Evolutionary conservation across 1,140 invertebrate genomes (phyloP).

Genomic region (Phthorimaea operculella): DNA sequence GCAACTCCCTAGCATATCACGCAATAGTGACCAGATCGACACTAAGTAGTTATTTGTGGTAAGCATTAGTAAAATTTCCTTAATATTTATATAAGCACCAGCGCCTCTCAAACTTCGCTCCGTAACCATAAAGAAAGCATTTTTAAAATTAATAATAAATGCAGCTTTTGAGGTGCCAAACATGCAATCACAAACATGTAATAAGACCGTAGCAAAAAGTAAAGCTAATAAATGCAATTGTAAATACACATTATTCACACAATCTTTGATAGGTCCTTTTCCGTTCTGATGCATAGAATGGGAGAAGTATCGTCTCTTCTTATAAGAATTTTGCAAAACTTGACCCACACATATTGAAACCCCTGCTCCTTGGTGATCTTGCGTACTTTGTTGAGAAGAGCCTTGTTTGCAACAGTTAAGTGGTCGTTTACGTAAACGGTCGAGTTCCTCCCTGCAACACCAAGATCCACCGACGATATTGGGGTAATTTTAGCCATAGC

Average conservation of each 20-base stretch:
- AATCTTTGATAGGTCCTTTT: background rate
- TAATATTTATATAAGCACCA: no score
- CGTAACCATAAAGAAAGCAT: background rate
- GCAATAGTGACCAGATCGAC: no score
- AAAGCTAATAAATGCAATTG: background rate
- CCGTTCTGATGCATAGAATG: background rate
- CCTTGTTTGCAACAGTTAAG: constrained; percentile 16
- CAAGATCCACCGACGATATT: constrained; percentile 9
- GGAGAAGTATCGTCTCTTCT: constrained; percentile 13
- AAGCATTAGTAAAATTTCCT: no score
- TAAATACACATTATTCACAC: background rate
- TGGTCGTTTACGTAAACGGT: constrained; percentile 22
- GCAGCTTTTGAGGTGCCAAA: background rate
- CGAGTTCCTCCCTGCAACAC: constrained; percentile 7
- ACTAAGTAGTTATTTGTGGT: no score
- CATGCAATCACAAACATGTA: background rate
- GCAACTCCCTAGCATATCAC: no score
- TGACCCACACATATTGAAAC: constrained; percentile 18
- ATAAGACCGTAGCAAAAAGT: background rate
- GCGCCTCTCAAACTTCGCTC: background rate
- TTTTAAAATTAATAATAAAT: background rate
- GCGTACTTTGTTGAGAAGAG: constrained; percentile 15
- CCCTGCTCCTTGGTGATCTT: constrained; percentile 13
- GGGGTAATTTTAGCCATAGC: background rate
- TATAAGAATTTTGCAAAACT: constrained; percentile 15